Conservation (phyloP, 2,113 vertebrate genomes). For the Zeus faber region DNA sequence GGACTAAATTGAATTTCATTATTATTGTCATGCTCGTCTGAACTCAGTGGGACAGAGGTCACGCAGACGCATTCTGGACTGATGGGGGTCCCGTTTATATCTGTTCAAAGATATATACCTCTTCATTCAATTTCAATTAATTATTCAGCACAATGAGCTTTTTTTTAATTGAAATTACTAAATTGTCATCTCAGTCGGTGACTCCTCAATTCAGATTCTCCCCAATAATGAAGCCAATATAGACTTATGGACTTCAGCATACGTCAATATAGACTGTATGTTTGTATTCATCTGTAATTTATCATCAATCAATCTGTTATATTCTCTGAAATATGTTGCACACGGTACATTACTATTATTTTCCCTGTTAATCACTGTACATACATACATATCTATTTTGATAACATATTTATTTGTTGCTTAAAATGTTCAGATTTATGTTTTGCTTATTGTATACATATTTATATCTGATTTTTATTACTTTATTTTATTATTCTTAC, state of each 20-base stretch:
- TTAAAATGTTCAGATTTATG: too few relatives aligned
- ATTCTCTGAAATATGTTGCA: too few relatives aligned
- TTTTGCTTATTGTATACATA: too few relatives aligned
- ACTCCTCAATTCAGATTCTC: slow-evolving; percentile 32
- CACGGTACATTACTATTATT: too few relatives aligned
- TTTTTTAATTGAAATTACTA: slow-evolving; percentile 42
- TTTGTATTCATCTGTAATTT: too few relatives aligned
- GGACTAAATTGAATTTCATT: slow-evolving; percentile 43
- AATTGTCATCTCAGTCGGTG: slow-evolving; percentile 35
- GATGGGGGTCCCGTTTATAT: slow-evolving; percentile 32
- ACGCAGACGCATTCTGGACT: slow-evolving; percentile 42
- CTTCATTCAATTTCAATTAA: slow-evolving; percentile 30
- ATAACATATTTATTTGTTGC: too few relatives aligned
- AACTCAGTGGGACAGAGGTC: slow-evolving; percentile 27
- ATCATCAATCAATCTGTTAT: too few relatives aligned
- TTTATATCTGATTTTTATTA: too few relatives aligned
- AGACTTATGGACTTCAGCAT: not conserved
- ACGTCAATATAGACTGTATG: slow-evolving; percentile 35
- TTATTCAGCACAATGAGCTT: slow-evolving; percentile 31
- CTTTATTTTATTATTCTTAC: too few relatives aligned
- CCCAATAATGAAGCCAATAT: slow-evolving; percentile 35
- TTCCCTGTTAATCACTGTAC: too few relatives aligned
- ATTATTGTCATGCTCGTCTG: slow-evolving; percentile 24
- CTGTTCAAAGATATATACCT: slow-evolving; percentile 30
- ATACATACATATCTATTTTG: too few relatives aligned